Conservation (phyloP, 2,797 vertebrate species). For the Cyprinodon diabolis region DNA sequence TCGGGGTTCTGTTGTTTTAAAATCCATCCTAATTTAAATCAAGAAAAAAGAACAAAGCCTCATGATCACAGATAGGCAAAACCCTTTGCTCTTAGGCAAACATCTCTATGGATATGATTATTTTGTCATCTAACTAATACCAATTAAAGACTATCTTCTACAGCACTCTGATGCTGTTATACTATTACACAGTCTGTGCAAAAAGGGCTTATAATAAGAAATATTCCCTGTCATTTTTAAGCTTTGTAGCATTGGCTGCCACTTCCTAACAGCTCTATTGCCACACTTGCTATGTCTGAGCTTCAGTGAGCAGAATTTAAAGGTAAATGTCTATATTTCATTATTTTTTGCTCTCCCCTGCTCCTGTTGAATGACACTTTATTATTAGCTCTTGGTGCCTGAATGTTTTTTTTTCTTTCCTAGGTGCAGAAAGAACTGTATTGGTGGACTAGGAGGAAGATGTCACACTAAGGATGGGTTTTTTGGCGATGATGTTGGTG, state of each 20-base stretch:
- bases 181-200: conserved; percentile 30
- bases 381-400: conserved; percentile 65
- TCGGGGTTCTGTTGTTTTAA: conserved; percentile 3
- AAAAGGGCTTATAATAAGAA: conserved; percentile 55
- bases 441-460: conserved; percentile 75
- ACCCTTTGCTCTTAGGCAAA: conserved; percentile 48
- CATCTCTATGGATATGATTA: conserved; percentile 41
- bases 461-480: conserved; percentile 77
- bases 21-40: conserved; percentile 54
- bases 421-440: conserved; percentile 54
- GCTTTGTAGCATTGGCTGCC: conserved; percentile 51
- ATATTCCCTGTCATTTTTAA: conserved; percentile 48
- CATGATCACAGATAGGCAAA: conserved; percentile 51
- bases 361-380: conserved; percentile 67
- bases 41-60: conserved; percentile 47
- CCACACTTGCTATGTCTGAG: conserved; percentile 29
- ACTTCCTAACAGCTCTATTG: conserved; percentile 58
- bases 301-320: conserved; percentile 48
- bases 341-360: conserved; percentile 67
- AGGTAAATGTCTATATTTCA: conserved; percentile 64
- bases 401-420: conserved; percentile 53
- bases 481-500: conserved; percentile 78
- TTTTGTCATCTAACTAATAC: conserved; percentile 60
- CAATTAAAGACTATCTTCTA: conserved; percentile 53
- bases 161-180: conserved; percentile 39